Evolutionary conservation across 1,140 invertebrate species (phyloP).

Genomic region (Oscheius sp.): DNA sequence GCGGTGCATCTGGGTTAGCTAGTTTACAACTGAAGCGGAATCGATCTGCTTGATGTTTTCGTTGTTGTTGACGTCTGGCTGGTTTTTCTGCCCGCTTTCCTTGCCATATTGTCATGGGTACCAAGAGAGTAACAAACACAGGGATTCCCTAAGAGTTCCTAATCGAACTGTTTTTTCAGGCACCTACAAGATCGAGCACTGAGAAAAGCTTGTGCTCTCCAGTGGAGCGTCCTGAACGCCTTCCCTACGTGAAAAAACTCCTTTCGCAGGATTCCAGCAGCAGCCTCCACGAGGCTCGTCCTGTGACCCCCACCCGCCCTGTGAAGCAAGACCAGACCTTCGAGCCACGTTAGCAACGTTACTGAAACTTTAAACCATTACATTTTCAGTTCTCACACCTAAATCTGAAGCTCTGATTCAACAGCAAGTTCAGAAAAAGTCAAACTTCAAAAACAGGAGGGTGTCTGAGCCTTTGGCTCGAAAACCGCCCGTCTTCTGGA

Average conservation of each 20-base stretch:
- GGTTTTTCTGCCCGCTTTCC: no score
- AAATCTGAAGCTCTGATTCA: conserved; percentile 30
- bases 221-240: conserved; percentile 6
- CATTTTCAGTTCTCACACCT: conserved; percentile 27
- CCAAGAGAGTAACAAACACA: no score
- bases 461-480: background rate
- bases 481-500: background rate
- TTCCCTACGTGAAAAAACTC: conserved; percentile 5
- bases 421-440: conserved; percentile 1
- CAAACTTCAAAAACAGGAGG: background rate
- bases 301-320: background rate
- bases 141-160: no score
- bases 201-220: background rate
- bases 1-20: no score
- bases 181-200: background rate
- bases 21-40: no score
- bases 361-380: background rate
- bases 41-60: no score
- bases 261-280: conserved; percentile 6
- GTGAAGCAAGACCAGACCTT: background rate
- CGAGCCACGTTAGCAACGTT: background rate
- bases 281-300: background rate
- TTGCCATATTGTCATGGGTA: no score
- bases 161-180: no score
- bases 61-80: no score